phyloP scores from a whole-genome alignment of 1,140 invertebrate genomes.

The Drosophila cardini region DNA sequence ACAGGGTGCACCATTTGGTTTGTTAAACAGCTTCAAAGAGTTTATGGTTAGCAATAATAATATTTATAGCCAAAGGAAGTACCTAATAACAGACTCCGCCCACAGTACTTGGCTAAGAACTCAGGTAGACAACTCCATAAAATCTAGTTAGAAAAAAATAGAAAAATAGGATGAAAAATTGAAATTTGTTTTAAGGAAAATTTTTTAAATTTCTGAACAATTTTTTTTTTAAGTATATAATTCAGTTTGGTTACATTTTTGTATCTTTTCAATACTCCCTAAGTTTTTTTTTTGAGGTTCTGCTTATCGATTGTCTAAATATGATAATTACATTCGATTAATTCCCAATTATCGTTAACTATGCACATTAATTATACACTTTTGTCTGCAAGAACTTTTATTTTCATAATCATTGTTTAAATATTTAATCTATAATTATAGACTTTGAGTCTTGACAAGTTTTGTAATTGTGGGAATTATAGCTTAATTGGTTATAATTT shows the following conservation, averaged over 20 bases:
- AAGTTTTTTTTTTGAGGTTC: neutral
- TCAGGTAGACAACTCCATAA: too few species aligned
- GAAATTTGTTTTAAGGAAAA: too few species aligned
- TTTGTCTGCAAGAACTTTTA: neutral
- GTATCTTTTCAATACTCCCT: too few species aligned
- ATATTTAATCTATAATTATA: slow-evolving; percentile 14
- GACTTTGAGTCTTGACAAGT: neutral
- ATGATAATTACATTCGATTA: neutral
- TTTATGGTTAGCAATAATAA: too few species aligned
- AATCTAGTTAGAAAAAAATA: too few species aligned
- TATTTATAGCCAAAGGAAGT: neutral
- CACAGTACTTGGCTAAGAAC: neutral
- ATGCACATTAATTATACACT: neutral
- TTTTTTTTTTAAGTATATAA: too few species aligned
- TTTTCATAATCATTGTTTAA: slow-evolving; percentile 1
- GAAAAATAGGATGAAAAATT: too few species aligned
- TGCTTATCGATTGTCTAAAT: slow-evolving; percentile 4
- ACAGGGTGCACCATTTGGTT: slow-evolving; percentile 1
- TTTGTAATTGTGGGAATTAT: neutral
- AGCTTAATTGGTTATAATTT: slow-evolving; percentile 1
- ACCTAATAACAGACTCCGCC: neutral
- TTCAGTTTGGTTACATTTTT: too few species aligned
- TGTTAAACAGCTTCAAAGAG: neutral
- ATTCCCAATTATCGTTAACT: neutral
- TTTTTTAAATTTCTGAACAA: too few species aligned